These are phyloP conservation scores for Rhinolophus ferrumequinum DNA, from an alignment of 2,113 vertebrate genomes.

Conservation along the genomic window DNA sequence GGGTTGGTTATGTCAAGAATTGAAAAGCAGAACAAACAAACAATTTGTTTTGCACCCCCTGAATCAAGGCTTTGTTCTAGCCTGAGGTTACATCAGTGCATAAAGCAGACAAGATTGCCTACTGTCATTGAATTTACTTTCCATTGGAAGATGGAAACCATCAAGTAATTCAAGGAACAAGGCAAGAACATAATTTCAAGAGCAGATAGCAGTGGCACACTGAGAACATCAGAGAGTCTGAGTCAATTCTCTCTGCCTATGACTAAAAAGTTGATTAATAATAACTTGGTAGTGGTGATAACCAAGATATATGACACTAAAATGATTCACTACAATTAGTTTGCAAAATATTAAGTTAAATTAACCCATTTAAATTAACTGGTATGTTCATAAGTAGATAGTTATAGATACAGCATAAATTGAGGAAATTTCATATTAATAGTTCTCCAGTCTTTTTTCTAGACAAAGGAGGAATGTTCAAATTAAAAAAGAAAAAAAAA, in stretches of 20 bases:
- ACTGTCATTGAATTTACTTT: background rate
- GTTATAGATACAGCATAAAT: background rate
- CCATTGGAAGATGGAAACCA: background rate
- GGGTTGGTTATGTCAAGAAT: background rate
- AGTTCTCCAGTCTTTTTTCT: background rate
- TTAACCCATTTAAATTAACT: background rate
- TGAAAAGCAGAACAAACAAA: background rate
- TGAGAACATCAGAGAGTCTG: background rate
- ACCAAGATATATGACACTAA: background rate
- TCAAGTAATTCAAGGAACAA: background rate
- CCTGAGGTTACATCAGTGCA: background rate
- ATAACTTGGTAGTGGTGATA: background rate
- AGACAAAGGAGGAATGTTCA: background rate
- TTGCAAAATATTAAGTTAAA: background rate
- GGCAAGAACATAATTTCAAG: background rate
- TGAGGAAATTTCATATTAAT: background rate
- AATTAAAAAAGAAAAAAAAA: background rate
- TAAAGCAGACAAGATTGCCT: background rate
- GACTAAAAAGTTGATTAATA: background rate
- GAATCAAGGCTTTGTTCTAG: background rate
- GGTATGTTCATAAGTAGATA: background rate
- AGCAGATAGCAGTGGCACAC: background rate
- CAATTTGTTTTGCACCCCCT: background rate
- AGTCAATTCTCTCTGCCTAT: background rate
- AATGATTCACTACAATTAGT: conserved; percentile 23